Evolutionary conservation across 2,113 vertebrate species (phyloP).

Genomic region (Pantherophis guttatus): DNA sequence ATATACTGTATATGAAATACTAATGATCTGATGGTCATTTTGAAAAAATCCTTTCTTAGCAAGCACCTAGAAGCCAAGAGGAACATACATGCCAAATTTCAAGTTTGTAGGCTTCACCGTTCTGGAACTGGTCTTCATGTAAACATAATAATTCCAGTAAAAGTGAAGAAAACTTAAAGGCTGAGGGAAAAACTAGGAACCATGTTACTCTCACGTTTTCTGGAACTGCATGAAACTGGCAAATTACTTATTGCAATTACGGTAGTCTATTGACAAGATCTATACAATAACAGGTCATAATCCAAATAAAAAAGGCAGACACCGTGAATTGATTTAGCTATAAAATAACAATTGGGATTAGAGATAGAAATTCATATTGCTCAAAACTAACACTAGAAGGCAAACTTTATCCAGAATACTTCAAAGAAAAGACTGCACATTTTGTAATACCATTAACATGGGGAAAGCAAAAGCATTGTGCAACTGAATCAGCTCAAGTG

Average conservation of each 20-base stretch:
- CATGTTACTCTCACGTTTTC: neutral
- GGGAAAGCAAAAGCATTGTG: neutral
- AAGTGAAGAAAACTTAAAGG: neutral
- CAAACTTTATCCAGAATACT: neutral
- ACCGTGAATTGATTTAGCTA: neutral
- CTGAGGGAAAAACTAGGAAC: neutral
- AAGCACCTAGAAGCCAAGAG: too few species aligned
- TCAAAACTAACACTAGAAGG: neutral
- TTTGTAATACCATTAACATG: neutral
- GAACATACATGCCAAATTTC: too few species aligned
- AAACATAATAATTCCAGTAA: neutral
- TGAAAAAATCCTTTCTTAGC: too few species aligned
- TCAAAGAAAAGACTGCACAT: too few species aligned
- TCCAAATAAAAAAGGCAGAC: neutral
- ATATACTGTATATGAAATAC: too few species aligned
- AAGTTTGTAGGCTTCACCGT: too few species aligned
- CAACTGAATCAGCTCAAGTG: neutral
- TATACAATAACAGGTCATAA: neutral
- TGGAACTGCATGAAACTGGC: neutral
- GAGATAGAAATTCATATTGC: neutral
- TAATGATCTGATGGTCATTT: too few species aligned
- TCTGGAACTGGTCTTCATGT: neutral
- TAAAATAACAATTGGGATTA: neutral
- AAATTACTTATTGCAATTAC: neutral
- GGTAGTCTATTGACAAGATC: neutral